Evolutionary conservation across 2,888 invertebrate genomes (phyloP).

Genomic region (Calliphora vomitoria): DNA sequence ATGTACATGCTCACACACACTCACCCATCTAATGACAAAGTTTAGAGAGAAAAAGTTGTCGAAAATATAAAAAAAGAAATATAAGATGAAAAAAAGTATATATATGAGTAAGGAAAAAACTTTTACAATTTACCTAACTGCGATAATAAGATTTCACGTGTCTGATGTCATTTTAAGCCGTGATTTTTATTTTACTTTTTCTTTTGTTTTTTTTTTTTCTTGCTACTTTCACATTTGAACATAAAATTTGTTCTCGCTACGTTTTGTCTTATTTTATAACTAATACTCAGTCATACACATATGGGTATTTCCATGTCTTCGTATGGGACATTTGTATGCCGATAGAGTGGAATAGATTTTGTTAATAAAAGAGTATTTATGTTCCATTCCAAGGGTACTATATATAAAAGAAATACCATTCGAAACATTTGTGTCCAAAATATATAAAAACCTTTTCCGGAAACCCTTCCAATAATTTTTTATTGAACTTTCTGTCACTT

Average conservation of each 20-base stretch:
- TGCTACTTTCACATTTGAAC: constrained; percentile 56
- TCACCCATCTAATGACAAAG: constrained; percentile 39
- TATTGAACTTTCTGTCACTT: too few relatives aligned
- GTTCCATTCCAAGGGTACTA: too few relatives aligned
- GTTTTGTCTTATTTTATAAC: constrained; percentile 37
- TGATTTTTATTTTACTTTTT: constrained; percentile 68
- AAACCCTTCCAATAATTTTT: too few relatives aligned
- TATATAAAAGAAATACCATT: too few relatives aligned
- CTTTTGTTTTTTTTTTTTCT: neutral
- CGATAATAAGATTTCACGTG: constrained; percentile 73
- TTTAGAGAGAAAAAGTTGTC: constrained; percentile 54
- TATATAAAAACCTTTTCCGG: too few relatives aligned
- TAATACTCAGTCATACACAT: neutral
- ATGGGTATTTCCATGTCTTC: too few relatives aligned
- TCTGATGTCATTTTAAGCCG: constrained; percentile 74
- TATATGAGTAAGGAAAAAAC: constrained; percentile 31
- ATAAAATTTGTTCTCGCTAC: constrained; percentile 56
- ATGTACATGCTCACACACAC: neutral
- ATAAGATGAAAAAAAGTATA: constrained; percentile 1
- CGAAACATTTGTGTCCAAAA: too few relatives aligned
- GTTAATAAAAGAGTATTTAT: too few relatives aligned
- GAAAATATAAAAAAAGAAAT: constrained; percentile 7
- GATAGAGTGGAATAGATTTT: too few relatives aligned
- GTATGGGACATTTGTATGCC: too few relatives aligned
- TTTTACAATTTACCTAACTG: constrained; percentile 69